Evolutionary conservation across 2,888 invertebrate genomes (phyloP).

Genomic region (Parochlus steinenii): DNA sequence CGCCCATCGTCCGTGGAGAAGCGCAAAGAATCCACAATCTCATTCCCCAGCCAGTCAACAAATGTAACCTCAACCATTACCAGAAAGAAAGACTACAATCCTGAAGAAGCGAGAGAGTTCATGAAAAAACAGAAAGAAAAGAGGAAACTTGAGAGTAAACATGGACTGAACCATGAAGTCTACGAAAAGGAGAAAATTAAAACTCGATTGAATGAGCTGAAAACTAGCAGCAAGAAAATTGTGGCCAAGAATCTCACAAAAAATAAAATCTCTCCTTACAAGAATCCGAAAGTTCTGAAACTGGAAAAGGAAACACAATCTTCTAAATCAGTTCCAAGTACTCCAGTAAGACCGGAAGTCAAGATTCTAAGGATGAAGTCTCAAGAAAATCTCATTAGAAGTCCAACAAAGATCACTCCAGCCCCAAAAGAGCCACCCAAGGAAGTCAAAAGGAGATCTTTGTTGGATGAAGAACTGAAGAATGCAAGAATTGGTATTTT

Average conservation of each 20-base stretch:
- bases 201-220: too few relatives aligned
- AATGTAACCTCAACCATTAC: too few relatives aligned
- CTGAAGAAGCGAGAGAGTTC: constrained; percentile 35
- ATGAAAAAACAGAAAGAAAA: constrained; percentile 38
- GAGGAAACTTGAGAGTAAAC: constrained; percentile 23
- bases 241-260: too few relatives aligned
- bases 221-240: too few relatives aligned
- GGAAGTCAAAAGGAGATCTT: background rate
- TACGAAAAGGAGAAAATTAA: background rate
- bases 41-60: too few relatives aligned
- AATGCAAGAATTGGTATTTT: background rate
- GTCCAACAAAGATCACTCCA: constrained; percentile 15
- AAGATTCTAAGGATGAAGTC: background rate
- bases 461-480: background rate
- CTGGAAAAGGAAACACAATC: too few relatives aligned
- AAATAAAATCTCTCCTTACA: too few relatives aligned
- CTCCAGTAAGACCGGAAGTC: background rate
- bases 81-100: too few relatives aligned
- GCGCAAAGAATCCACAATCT: too few relatives aligned
- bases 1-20: too few relatives aligned
- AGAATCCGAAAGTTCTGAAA: too few relatives aligned
- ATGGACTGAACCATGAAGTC: background rate
- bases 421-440: background rate
- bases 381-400: constrained; percentile 13
- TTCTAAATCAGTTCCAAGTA: too few relatives aligned